Base-by-base conservation (phyloP, 2,113 vertebrate species). In the Delphinus delphis region DNA sequence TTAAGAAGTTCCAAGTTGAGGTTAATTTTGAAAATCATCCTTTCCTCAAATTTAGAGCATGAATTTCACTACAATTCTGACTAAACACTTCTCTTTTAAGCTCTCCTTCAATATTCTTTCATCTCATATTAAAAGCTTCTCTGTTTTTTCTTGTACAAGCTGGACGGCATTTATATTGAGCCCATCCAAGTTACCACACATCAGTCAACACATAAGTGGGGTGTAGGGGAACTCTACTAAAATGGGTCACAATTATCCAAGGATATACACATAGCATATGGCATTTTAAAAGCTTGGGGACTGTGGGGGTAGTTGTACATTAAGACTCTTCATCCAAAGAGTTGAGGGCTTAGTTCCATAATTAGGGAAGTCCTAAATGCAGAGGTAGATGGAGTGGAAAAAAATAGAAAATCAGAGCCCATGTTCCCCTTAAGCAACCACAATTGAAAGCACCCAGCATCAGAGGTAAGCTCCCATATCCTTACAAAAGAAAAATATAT, bases 331-430 rank as follows among this genome's bases (percentile, higher is more conserved):
- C 33, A 90, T 71, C 85, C 50, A 82, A 88, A 68, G 31, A 79
- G 26, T 93, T 86, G 38, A 97, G 82, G 23, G 17, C 28, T 94
- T 96, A 90, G n/a, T 36, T 90, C 76, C 31, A 10, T 94, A 97
- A 95, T 88, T 88, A 77, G 53, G 96, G 47, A 97, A 93, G 73
- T 93, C 50, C 55, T 68, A 79, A 96, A 38, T 55, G 18, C n/a
- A 94, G 36, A 93, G 58, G 33, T 73, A 97, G 71, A 94, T 95
- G 82, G 81, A 88, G 2, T 25, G n/a, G 26, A 68, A 89, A 77
- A 70, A 92, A 36, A 33, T n/a, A 74, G 17, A 84, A 41, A 13
- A 58, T 86, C 85, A 82, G 47, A 68, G 11, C 1, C 33, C 4
- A 17, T 76, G 26, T 76, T 53, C 2, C 18, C 31, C 7, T 4